Evolutionary conservation across 2,888 invertebrate genomes (phyloP).

Genomic region (Cyrtodaria siliqua): DNA sequence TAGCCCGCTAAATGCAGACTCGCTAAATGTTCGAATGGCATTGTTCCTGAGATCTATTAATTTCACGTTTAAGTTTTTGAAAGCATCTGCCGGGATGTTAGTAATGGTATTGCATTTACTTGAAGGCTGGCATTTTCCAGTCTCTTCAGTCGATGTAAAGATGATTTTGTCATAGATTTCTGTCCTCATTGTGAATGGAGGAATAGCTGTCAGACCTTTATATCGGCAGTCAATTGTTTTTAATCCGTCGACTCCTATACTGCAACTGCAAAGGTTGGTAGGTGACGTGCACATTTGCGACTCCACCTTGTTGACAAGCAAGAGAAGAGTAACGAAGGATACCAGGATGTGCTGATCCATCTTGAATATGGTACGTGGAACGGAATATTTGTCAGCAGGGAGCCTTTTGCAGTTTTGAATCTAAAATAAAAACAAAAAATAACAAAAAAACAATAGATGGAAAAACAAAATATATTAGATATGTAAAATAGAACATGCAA

Average conservation of each 20-base stretch:
- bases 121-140: conserved; percentile 15
- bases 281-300: conserved; percentile 2
- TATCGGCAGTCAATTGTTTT: conserved; percentile 67
- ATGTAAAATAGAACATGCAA: too few species aligned
- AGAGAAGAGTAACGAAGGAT: too few species aligned
- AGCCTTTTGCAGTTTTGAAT: too few species aligned
- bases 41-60: conserved; percentile 95
- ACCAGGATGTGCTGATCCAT: too few species aligned
- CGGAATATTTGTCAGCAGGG: too few species aligned
- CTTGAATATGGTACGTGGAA: too few species aligned
- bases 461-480: too few species aligned
- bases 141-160: conserved; percentile 40
- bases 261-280: conserved; percentile 34
- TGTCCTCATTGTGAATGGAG: conserved; percentile 32
- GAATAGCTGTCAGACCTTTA: conserved; percentile 44
- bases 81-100: conserved; percentile 87
- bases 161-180: conserved; percentile 66
- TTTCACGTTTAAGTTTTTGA: conserved; percentile 93
- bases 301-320: too few species aligned
- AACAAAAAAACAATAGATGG: too few species aligned
- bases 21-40: conserved; percentile 92
- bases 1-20: conserved; percentile 93
- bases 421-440: too few species aligned
- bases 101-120: conserved; percentile 65
- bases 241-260: neutral